Conservation (phyloP, 2,888 invertebrate genomes). For the Drosophila fungiperda region DNA sequence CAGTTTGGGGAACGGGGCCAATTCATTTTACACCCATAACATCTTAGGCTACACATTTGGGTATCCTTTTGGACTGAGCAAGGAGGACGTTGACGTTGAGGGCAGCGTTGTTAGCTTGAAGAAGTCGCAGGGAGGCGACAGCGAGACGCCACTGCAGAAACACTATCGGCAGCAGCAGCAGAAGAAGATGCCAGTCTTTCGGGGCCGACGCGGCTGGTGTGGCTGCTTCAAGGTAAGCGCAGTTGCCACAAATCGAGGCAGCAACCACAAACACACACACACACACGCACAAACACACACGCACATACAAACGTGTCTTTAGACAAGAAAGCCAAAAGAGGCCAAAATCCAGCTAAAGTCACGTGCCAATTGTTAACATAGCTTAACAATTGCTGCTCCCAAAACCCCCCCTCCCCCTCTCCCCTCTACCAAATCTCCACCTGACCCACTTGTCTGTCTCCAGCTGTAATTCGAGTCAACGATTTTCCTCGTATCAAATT, state of each 20-base stretch:
- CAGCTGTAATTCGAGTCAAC: constrained; percentile 43
- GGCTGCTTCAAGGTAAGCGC: constrained; percentile 92
- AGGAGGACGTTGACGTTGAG: constrained; percentile 48
- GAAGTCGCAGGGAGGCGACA: constrained; percentile 45
- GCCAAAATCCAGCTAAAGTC: constrained; percentile 28
- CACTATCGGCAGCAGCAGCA: constrained; percentile 85
- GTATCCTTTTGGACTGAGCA: constrained; percentile 74
- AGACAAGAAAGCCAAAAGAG: background rate
- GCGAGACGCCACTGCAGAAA: constrained; percentile 84
- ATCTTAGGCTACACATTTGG: constrained; percentile 84
- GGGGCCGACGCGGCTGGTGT: constrained; percentile 89
- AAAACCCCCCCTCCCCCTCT: background rate
- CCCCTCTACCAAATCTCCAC: background rate
- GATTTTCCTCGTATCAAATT: constrained; percentile 53
- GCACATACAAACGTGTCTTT: background rate
- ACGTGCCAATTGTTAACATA: constrained; percentile 48
- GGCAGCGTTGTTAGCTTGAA: constrained; percentile 31
- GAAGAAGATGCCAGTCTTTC: constrained; percentile 88
- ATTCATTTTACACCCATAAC: constrained; percentile 83
- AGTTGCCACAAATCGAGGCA: constrained; percentile 19
- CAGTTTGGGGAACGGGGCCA: constrained; percentile 62
- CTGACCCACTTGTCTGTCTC: constrained; percentile 26
- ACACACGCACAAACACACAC: background rate
- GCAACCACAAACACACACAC: background rate
- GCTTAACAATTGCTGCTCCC: constrained; percentile 1